Evolutionary conservation across 2,797 vertebrate species (phyloP).

Genomic region (Gymnoscopelus microlampas): DNA sequence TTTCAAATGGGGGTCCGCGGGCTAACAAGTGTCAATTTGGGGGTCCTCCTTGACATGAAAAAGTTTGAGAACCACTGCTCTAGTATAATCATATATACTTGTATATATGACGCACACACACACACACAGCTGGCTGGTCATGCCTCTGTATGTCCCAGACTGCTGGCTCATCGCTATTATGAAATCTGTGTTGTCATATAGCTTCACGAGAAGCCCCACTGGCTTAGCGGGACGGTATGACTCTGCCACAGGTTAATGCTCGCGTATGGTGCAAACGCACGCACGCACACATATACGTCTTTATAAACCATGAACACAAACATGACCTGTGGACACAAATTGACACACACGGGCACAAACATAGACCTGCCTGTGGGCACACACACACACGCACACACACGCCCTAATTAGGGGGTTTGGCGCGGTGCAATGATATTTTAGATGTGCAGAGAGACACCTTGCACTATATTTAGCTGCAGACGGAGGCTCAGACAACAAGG

Average conservation of each 20-base stretch:
- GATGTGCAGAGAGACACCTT: constrained; percentile 51
- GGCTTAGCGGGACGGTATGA: constrained; percentile 66
- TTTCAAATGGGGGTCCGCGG: no score
- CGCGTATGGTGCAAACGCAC: constrained; percentile 30
- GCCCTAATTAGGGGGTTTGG: constrained; percentile 60
- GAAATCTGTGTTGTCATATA: constrained; percentile 63
- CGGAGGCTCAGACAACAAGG: constrained; percentile 39
- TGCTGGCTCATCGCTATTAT: constrained; percentile 63
- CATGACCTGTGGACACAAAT: neutral
- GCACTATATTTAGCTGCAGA: constrained; percentile 58
- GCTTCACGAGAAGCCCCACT: constrained; percentile 58
- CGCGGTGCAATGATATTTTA: constrained; percentile 51
- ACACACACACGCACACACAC: constrained; percentile 29
- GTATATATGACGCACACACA: no score
- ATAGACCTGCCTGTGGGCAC: neutral
- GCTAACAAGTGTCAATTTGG: no score
- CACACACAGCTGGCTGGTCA: constrained; percentile 26
- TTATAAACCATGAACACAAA: no score
- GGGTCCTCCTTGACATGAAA: no score
- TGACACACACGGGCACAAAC: neutral
- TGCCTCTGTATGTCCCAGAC: constrained; percentile 44
- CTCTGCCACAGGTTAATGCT: constrained; percentile 68
- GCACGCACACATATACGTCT: neutral
- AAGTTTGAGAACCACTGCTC: no score
- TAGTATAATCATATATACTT: no score